A percentile compares a stretch with the other conserved stretches of the same genome.
phyloP scores from a whole-genome alignment of 2,113 vertebrate genomes.

The Pomatorhinus ruficollis region DNA sequence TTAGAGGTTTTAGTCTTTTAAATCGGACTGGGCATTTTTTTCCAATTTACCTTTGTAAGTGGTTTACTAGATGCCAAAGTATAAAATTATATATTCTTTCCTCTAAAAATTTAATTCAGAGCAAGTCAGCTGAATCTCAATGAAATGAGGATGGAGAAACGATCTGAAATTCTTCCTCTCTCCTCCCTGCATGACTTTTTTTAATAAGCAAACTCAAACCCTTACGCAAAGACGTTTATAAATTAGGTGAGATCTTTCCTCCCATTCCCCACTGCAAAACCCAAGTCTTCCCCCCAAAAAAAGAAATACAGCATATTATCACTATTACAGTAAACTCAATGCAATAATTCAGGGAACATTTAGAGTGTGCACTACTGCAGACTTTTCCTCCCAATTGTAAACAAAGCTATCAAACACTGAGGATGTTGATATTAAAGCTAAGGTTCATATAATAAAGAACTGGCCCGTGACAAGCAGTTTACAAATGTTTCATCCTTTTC shows the following conservation, averaged over 20 bases:
- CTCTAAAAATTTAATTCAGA: neutral
- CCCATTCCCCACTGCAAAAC: slow-evolving; percentile 48
- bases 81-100: slow-evolving; percentile 31
- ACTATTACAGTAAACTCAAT: slow-evolving; percentile 54
- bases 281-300: neutral
- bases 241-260: slow-evolving; percentile 48
- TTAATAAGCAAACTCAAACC: slow-evolving; percentile 39
- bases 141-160: slow-evolving; percentile 52
- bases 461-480: slow-evolving; percentile 77
- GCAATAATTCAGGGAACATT: slow-evolving; percentile 55
- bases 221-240: slow-evolving; percentile 15
- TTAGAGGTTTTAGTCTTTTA: neutral
- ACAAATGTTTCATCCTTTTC: slow-evolving; percentile 76
- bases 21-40: neutral
- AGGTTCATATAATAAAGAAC: slow-evolving; percentile 73
- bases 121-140: neutral
- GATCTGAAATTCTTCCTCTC: neutral
- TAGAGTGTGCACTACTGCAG: slow-evolving; percentile 61
- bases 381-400: slow-evolving; percentile 66
- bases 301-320: slow-evolving; percentile 50
- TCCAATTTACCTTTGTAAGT: neutral
- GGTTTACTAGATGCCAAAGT: neutral
- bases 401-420: slow-evolving; percentile 73
- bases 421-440: slow-evolving; percentile 76
- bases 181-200: neutral